Evolutionary conservation across 2,113 vertebrate species (phyloP).

Genomic region (Ciconia boyciana): DNA sequence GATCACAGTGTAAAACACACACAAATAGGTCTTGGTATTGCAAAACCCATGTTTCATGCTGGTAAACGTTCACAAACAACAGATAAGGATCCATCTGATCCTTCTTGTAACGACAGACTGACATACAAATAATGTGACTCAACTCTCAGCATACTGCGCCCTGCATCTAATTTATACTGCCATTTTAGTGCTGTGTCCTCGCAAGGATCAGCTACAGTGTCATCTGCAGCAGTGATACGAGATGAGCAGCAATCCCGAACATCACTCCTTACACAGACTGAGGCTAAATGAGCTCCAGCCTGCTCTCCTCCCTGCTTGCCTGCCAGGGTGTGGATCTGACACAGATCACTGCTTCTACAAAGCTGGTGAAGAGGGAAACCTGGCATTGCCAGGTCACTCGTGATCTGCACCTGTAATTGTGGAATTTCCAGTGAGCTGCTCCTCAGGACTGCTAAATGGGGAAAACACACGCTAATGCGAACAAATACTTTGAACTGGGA

Average conservation of each 20-base stretch:
- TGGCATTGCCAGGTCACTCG: not conserved
- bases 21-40: not conserved
- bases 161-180: no score
- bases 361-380: not conserved
- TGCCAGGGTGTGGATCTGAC: fast-evolving
- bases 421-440: not conserved
- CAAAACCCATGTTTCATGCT: not conserved
- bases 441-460: not conserved
- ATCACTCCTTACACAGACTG: not conserved
- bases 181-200: fast-evolving
- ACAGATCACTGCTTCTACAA: not conserved
- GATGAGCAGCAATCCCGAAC: not conserved
- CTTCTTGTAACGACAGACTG: not conserved
- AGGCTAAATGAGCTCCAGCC: not conserved
- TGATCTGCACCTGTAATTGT: not conserved
- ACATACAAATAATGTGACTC: not conserved
- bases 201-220: fast-evolving
- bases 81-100: not conserved
- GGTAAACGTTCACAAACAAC: not conserved
- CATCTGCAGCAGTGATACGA: fast-evolving
- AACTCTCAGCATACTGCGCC: not conserved
- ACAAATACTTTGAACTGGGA: not conserved
- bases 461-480: not conserved
- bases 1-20: not conserved
- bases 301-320: not conserved